A percentile compares a stretch with the other conserved stretches of the same genome.
phyloP scores from a whole-genome alignment of 1,140 invertebrate genomes.

The Drosophila prosaltans region DNA sequence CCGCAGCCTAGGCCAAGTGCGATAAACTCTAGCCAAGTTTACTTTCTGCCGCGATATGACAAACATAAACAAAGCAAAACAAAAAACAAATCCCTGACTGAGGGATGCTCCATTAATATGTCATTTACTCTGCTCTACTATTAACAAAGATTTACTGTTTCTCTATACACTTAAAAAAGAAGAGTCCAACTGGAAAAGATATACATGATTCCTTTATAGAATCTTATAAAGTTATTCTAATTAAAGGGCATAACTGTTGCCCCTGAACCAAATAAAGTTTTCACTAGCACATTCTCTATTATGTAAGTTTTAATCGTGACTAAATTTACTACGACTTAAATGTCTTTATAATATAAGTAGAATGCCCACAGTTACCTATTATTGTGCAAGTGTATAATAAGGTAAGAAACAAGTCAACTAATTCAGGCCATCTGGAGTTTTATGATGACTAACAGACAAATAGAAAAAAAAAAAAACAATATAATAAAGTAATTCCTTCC shows the following conservation, averaged over 20 bases:
- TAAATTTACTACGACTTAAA: no score
- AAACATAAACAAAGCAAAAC: constrained; percentile 35
- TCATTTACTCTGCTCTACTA: constrained; percentile 38
- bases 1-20: constrained; percentile 45
- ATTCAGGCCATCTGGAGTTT: neutral
- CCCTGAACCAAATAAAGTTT: no score
- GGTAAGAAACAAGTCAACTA: neutral
- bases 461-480: neutral
- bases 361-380: neutral
- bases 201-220: no score
- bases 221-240: no score
- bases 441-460: neutral
- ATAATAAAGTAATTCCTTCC: constrained; percentile 1
- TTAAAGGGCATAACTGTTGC: no score
- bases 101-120: constrained; percentile 34
- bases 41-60: constrained; percentile 12
- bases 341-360: neutral
- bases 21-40: constrained; percentile 47
- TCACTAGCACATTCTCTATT: no score
- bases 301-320: no score
- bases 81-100: constrained; percentile 23
- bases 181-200: no score
- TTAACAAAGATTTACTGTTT: neutral
- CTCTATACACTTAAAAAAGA: neutral
- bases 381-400: neutral